Conservation (phyloP, 2,888 invertebrate genomes). For the Drosophila longiperda region DNA sequence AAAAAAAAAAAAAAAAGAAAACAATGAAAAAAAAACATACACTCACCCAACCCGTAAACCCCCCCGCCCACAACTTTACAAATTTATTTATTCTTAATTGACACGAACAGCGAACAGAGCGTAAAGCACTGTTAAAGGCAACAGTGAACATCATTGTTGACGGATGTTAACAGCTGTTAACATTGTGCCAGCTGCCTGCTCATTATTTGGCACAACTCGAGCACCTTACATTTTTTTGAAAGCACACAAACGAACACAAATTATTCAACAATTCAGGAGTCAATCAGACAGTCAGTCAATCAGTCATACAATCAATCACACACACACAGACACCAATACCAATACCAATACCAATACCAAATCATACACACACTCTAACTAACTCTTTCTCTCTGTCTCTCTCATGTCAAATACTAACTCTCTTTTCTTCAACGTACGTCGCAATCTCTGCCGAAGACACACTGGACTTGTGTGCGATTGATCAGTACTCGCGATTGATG, state of each 20-base stretch:
- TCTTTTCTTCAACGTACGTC: constrained; percentile 56
- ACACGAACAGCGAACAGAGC: constrained; percentile 33
- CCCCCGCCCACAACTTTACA: constrained; percentile 25
- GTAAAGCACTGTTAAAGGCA: constrained; percentile 26
- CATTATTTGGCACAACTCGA: constrained; percentile 44
- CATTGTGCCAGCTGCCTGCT: constrained; percentile 25
- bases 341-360: constrained; percentile 1
- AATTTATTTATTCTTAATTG: constrained; percentile 20
- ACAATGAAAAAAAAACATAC: neutral
- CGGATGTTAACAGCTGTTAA: constrained; percentile 33
- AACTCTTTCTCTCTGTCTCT: constrained; percentile 57
- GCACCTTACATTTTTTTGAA: constrained; percentile 45
- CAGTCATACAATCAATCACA: constrained; percentile 12
- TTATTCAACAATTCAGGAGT: constrained; percentile 9
- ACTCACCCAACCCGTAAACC: constrained; percentile 3
- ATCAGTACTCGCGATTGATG: constrained; percentile 38
- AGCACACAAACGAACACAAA: constrained; percentile 40
- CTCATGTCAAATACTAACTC: constrained; percentile 54
- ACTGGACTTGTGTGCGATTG: constrained; percentile 46
- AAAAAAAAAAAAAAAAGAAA: neutral
- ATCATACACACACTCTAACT: constrained; percentile 29
- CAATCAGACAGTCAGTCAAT: constrained; percentile 21
- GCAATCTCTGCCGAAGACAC: constrained; percentile 46
- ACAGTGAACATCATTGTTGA: constrained; percentile 21
- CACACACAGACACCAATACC: neutral